Evolutionary conservation across 1,140 invertebrate species (phyloP), one percentile per base, ranked within the genome.

Genomic region (Zaprionus capensis): DNA sequence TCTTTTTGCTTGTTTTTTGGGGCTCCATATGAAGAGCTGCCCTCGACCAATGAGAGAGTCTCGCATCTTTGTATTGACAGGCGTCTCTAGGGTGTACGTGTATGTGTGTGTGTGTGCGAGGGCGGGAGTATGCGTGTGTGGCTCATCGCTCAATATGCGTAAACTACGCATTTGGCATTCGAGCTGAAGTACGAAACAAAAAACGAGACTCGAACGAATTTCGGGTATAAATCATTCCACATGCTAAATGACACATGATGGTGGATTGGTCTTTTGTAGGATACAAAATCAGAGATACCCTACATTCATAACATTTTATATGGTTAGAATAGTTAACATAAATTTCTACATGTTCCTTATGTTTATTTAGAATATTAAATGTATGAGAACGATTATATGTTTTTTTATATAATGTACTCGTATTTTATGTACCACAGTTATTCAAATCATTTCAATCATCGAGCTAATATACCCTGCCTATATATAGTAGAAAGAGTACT

Each of bases 81-180:
- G 69, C 51, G 20, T 38, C 7, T 71, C 36, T 55, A 55, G 38
- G 55, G 20, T 51, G 5, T 46, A 4, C 14, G n/a, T 44, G 15
- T 26, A 7, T 26, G 26, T 11, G 61, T 28, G 57, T 62, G 31
- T 53, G 41, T 65, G 55, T 70, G 68, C 56, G 69, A 11, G 46
- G 20, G 46, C 20, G 46, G 41, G n/a, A 46, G 41, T 44, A 34
- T 46, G 34, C 44, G 58, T 51, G 69, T 77, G 41, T 20, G 71
- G 46, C 11, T 57, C 55, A 67, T 58, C 81, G 75, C 63, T 69
- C 74, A 68, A 62, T 46, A 66, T 83, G 83, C 83, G 80, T 87
- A 83, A 83, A 88, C 84, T 83, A 88, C 84, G 84, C 84, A 88
- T 88, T 87, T 78, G 77, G 53, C 77, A 72, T 71, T 71, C 70